Evolutionary conservation across 2,113 vertebrate species (phyloP).

Genomic region (Glareola pratincola): DNA sequence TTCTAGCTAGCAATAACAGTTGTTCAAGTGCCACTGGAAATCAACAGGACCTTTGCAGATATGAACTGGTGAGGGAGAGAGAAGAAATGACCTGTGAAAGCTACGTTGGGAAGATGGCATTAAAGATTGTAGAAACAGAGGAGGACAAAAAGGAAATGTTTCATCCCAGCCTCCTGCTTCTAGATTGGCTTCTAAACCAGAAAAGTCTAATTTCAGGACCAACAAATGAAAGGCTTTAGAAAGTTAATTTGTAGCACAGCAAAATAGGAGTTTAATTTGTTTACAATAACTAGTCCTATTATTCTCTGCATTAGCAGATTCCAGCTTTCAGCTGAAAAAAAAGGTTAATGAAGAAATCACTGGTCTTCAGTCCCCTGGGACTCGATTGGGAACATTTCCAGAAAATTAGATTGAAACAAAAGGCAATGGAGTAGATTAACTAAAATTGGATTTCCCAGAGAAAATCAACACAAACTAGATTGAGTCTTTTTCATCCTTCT

Average conservation of each 20-base stretch:
- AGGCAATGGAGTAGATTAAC: neutral
- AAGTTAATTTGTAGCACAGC: neutral
- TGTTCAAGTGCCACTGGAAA: neutral
- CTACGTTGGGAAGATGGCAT: neutral
- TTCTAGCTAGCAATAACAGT: neutral
- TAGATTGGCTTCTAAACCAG: neutral
- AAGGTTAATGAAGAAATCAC: neutral
- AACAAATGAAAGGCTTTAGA: neutral
- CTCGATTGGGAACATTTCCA: constrained; percentile 10
- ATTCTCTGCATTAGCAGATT: constrained; percentile 1
- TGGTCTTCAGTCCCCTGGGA: neutral
- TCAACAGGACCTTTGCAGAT: neutral
- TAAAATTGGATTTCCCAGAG: neutral
- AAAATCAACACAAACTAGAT: neutral
- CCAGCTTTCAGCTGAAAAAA: constrained; percentile 6
- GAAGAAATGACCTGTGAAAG: neutral
- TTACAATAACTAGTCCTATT: neutral
- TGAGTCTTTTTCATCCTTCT: neutral
- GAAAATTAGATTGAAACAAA: constrained; percentile 4
- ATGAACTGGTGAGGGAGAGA: neutral
- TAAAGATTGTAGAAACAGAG: neutral
- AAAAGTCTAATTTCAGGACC: neutral
- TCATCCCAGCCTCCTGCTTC: neutral
- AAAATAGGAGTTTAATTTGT: neutral
- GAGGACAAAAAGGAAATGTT: neutral